A percentile compares a stretch with the other conserved stretches of the same genome.
These are phyloP conservation scores for Pangasius sanitwongsei DNA, from an alignment of 2,797 vertebrate genomes.

Conservation along the genomic window DNA sequence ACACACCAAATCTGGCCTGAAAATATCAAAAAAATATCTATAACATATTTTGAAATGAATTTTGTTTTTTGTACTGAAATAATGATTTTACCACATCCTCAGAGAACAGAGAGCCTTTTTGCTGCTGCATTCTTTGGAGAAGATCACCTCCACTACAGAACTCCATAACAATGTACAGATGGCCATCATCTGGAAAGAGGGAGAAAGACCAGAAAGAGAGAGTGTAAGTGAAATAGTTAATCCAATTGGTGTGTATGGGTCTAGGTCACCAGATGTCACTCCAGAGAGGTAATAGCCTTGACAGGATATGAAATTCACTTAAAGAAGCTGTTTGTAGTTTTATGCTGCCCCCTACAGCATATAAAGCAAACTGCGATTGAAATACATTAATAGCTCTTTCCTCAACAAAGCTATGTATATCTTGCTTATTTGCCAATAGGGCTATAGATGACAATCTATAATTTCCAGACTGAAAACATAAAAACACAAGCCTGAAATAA, in stretches of 20 bases:
- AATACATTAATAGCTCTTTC: not conserved
- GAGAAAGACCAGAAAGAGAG: conserved; percentile 4
- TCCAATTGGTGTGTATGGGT: not conserved
- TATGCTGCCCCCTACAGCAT: not conserved
- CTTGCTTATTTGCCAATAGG: not conserved
- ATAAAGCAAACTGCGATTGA: not conserved
- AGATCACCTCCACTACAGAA: conserved; percentile 89
- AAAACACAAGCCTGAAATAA: not conserved
- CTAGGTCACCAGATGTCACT: not conserved
- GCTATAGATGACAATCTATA: not conserved
- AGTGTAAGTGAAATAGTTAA: not conserved
- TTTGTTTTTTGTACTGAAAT: not conserved
- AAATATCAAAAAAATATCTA: not conserved
- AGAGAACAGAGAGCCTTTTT: conserved; percentile 80
- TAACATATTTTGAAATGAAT: not conserved
- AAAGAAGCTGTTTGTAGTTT: not conserved
- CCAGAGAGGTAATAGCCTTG: not conserved
- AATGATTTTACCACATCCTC: conserved; percentile 77
- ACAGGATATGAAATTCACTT: not conserved
- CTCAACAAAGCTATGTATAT: not conserved
- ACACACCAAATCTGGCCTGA: not conserved
- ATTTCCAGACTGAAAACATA: not conserved
- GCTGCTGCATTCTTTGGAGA: conserved; percentile 83
- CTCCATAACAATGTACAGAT: conserved; percentile 92
- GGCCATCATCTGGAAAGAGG: conserved; percentile 75